phyloP scores from a whole-genome alignment of 2,113 vertebrate genomes.

The Sylvia atricapilla region DNA sequence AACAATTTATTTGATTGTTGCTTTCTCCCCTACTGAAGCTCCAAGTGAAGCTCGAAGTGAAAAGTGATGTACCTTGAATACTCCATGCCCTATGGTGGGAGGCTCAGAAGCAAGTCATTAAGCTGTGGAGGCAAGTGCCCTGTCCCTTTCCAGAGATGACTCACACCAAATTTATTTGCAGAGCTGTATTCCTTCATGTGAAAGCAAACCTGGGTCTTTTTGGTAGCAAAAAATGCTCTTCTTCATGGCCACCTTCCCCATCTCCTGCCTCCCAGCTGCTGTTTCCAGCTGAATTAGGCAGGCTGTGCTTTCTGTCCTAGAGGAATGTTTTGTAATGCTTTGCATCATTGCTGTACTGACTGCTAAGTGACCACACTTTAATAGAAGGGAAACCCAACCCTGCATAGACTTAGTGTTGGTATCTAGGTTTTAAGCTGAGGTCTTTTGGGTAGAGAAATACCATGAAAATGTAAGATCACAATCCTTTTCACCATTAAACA shows the following conservation, averaged over 20 bases:
- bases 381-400: not conserved
- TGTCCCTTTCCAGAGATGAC: not conserved
- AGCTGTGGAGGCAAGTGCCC: not conserved
- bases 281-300: not conserved
- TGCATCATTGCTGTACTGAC: not conserved
- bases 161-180: not conserved
- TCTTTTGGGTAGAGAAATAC: not conserved
- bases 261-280: not conserved
- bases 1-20: not conserved
- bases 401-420: accelerated
- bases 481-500: not conserved
- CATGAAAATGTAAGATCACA: not conserved
- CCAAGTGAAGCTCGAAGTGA: not conserved
- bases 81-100: not conserved
- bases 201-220: not conserved
- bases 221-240: not conserved
- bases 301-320: not conserved
- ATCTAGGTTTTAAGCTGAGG: not conserved
- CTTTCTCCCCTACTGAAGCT: not conserved
- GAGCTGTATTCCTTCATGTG: not conserved
- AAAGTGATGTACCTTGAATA: too few species aligned
- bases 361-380: accelerated
- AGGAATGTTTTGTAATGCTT: not conserved
- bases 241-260: too few species aligned
- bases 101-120: accelerated